phyloP scores from a whole-genome alignment of 2,797 vertebrate species.

The Etheostoma nigrum region DNA sequence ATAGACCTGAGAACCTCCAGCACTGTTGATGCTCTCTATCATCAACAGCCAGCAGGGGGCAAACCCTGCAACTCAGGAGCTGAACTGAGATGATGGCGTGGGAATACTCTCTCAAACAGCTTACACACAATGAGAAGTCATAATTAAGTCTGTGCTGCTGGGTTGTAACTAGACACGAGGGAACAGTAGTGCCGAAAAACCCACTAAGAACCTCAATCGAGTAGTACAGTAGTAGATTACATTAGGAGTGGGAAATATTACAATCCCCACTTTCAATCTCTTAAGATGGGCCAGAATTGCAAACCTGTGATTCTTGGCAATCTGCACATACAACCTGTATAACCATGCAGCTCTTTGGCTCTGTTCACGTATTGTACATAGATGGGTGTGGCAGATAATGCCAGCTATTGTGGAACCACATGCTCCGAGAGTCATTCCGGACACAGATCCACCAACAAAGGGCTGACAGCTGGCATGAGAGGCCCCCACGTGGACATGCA shows the following conservation, averaged over 20 bases:
- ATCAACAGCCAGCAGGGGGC: constrained; percentile 70
- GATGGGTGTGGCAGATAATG: constrained; percentile 59
- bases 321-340: neutral
- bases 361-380: constrained; percentile 11
- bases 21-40: constrained; percentile 4
- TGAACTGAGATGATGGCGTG: constrained; percentile 6
- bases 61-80: constrained; percentile 13
- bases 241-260: neutral
- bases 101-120: constrained; percentile 20
- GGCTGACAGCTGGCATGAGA: constrained; percentile 68
- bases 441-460: constrained; percentile 54
- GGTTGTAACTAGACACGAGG: neutral
- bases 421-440: constrained; percentile 61
- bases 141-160: constrained; percentile 2
- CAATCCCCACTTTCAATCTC: constrained; percentile 12
- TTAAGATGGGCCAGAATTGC: constrained; percentile 9
- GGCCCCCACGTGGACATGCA: constrained; percentile 40
- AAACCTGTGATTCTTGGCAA: constrained; percentile 12
- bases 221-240: neutral
- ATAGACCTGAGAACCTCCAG: constrained; percentile 20
- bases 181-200: neutral
- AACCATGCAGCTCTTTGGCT: neutral
- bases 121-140: constrained; percentile 24
- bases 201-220: too few species aligned
- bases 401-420: constrained; percentile 53